phyloP scores from a whole-genome alignment of 2,113 vertebrate genomes.

The Geothlypis trichas region DNA sequence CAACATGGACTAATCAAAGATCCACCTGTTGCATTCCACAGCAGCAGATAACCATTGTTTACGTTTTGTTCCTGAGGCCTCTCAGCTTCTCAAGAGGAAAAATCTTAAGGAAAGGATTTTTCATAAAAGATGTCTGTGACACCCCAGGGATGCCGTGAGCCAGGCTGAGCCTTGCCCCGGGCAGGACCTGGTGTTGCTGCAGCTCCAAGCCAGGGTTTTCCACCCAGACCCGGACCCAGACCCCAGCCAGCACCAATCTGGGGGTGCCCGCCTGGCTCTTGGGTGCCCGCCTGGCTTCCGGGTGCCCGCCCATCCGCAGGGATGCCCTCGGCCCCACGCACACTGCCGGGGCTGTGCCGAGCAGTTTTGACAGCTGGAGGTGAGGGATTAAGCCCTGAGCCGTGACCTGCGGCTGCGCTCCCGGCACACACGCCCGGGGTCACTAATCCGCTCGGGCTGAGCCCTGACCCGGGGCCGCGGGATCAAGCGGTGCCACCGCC shows the following conservation, averaged over 20 bases:
- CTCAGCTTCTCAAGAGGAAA: no score
- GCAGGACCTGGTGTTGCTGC: neutral
- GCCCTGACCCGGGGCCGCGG: neutral
- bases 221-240: accelerated
- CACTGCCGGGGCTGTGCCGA: neutral
- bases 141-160: accelerated
- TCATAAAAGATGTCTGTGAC: no score
- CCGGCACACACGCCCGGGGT: neutral
- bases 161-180: accelerated
- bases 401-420: neutral
- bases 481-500: neutral
- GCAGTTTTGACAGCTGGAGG: constrained; percentile 39
- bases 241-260: accelerated
- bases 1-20: no score
- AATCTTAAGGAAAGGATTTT: no score
- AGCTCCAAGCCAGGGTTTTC: neutral
- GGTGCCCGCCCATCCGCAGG: accelerated
- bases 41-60: no score
- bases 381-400: constrained; percentile 47
- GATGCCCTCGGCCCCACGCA: accelerated
- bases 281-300: neutral
- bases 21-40: no score
- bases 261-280: neutral
- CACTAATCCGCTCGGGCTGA: constrained; percentile 17
- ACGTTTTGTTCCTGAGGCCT: no score